Conservation (phyloP, 2,113 vertebrate species). For the Miniopterus natalensis region DNA sequence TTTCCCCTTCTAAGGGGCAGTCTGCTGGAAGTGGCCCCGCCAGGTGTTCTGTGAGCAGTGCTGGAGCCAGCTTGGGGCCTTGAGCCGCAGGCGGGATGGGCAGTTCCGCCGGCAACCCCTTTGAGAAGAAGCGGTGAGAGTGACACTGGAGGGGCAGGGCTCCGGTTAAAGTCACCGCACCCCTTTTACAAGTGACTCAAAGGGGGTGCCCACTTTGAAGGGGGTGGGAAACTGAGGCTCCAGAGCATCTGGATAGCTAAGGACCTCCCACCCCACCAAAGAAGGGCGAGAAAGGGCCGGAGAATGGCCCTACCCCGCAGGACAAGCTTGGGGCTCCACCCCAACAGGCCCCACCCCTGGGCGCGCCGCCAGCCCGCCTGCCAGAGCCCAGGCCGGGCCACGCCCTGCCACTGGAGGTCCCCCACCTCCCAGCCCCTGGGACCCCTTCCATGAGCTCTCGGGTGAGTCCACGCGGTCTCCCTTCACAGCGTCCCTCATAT, state of each 20-base stretch:
- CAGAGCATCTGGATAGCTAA: not conserved
- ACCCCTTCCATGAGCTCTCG: not conserved
- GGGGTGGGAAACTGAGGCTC: not conserved
- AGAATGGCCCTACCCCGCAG: not conserved
- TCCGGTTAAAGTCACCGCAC: conserved; percentile 69
- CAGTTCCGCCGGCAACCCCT: conserved; percentile 65
- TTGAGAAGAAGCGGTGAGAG: conserved; percentile 43
- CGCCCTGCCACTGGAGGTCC: conserved; percentile 66
- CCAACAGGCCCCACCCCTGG: conserved; percentile 66
- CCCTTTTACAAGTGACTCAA: conserved; percentile 63
- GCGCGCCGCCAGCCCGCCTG: conserved; percentile 59
- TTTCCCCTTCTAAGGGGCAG: not conserved
- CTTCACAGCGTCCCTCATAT: not conserved
- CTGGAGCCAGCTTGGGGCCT: not conserved
- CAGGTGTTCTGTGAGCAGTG: conserved; percentile 51
- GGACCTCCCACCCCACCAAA: not conserved
- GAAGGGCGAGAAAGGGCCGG: conserved; percentile 48
- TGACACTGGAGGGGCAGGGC: conserved; percentile 32
- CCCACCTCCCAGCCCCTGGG: not conserved
- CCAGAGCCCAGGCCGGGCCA: conserved; percentile 50
- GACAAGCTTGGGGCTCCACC: conserved; percentile 49
- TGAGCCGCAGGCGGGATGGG: not conserved
- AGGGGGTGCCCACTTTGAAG: conserved; percentile 21
- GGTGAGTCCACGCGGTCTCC: not conserved
- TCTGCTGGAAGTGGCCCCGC: not conserved